A percentile compares a stretch with the other conserved stretches of the same genome.
Evolutionary conservation across 2,888 invertebrate species (phyloP).

Genomic region (Arctia plantaginis): DNA sequence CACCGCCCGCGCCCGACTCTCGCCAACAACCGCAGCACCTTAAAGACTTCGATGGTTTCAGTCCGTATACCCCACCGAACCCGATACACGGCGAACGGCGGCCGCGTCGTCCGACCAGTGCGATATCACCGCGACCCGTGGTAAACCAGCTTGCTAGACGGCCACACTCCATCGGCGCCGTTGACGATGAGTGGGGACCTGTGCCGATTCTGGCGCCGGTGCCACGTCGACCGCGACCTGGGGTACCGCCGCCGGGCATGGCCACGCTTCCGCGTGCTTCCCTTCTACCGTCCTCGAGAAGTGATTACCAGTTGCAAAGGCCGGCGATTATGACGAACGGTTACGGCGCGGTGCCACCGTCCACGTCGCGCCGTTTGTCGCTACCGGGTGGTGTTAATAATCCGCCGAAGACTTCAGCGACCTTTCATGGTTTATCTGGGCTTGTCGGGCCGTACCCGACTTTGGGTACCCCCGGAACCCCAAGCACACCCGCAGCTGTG

Average conservation of each 20-base stretch:
- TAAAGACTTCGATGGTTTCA: conserved; percentile 80
- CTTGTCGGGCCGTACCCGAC: conserved; percentile 67
- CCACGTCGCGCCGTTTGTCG: conserved; percentile 84
- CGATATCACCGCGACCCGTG: conserved; percentile 77
- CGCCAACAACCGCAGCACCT: conserved; percentile 56
- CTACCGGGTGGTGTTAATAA: conserved; percentile 83
- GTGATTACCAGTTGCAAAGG: conserved; percentile 88
- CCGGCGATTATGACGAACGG: conserved; percentile 84
- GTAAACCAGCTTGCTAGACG: conserved; percentile 74
- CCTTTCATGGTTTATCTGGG: conserved; percentile 86
- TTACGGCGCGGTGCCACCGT: conserved; percentile 82
- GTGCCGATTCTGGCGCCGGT: conserved; percentile 85
- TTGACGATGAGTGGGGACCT: conserved; percentile 77
- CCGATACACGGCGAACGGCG: conserved; percentile 67
- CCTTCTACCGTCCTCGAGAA: conserved; percentile 87
- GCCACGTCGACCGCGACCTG: conserved; percentile 83
- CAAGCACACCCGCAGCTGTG: conserved; percentile 88
- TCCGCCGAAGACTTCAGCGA: conserved; percentile 87
- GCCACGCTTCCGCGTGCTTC: conserved; percentile 80
- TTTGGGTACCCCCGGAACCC: conserved; percentile 79
- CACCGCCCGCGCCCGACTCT: conserved; percentile 80
- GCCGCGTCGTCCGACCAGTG: conserved; percentile 85
- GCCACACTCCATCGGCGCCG: conserved; percentile 88
- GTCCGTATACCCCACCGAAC: conserved; percentile 86
- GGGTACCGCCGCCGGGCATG: conserved; percentile 79